A percentile compares a stretch with the other conserved stretches of the same genome.
Evolutionary conservation across 2,888 invertebrate species (phyloP).

Genomic region (Lithophane leautieri): DNA sequence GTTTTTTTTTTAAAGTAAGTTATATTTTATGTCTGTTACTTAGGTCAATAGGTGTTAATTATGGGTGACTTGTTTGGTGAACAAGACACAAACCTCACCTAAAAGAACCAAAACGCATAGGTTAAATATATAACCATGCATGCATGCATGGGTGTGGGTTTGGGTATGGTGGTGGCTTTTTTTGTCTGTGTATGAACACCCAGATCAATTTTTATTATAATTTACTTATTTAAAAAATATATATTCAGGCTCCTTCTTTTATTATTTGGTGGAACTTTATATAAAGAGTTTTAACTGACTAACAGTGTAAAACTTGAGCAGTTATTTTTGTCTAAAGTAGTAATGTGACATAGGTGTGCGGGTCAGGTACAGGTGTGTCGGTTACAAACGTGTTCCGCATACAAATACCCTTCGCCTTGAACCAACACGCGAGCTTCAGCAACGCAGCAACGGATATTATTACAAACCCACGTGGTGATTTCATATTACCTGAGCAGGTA

Average conservation of each 20-base stretch:
- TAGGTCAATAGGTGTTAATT: not conserved
- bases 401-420: slow-evolving; percentile 85
- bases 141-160: too few species aligned
- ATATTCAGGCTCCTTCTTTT: too few species aligned
- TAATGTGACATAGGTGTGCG: slow-evolving; percentile 73
- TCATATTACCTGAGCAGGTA: slow-evolving; percentile 39
- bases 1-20: not conserved
- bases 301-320: slow-evolving; percentile 10
- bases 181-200: not conserved
- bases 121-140: not conserved
- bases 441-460: slow-evolving; percentile 61
- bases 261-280: not conserved
- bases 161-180: too few species aligned
- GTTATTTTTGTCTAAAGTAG: slow-evolving; percentile 31
- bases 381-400: slow-evolving; percentile 79
- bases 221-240: not conserved
- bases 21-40: too few species aligned
- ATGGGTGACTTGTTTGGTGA: not conserved
- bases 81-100: not conserved
- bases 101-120: not conserved
- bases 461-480: slow-evolving; percentile 62
- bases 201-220: not conserved
- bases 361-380: slow-evolving; percentile 77
- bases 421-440: slow-evolving; percentile 60
- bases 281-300: not conserved